Evolutionary conservation across 2,888 invertebrate species (phyloP).

Genomic region (Amphipoea oculea): DNA sequence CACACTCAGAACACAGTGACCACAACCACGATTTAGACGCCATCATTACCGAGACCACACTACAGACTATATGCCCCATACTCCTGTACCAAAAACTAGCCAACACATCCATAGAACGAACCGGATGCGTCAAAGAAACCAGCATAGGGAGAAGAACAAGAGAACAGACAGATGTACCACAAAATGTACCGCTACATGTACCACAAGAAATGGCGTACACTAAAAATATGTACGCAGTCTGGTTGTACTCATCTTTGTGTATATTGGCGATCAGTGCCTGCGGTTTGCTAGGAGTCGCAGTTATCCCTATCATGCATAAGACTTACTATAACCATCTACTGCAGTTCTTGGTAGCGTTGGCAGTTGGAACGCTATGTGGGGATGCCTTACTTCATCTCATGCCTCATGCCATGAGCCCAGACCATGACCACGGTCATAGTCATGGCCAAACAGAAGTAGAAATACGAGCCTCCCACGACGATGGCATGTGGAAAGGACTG

Average conservation of each 20-base stretch:
- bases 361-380: slow-evolving; percentile 97
- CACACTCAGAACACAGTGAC: slow-evolving; percentile 70
- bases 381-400: slow-evolving; percentile 97
- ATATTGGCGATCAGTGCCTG: slow-evolving; percentile 96
- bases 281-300: slow-evolving; percentile 96
- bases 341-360: slow-evolving; percentile 97
- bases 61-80: slow-evolving; percentile 92
- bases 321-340: slow-evolving; percentile 96
- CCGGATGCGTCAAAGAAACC: slow-evolving; percentile 89
- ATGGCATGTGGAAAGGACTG: slow-evolving; percentile 96
- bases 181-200: slow-evolving; percentile 16
- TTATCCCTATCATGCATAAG: slow-evolving; percentile 97
- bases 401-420: slow-evolving; percentile 94
- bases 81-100: slow-evolving; percentile 92
- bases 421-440: slow-evolving; percentile 73
- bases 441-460: slow-evolving; percentile 70
- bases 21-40: slow-evolving; percentile 67
- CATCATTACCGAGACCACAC: slow-evolving; percentile 77
- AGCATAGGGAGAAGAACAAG: slow-evolving; percentile 64
- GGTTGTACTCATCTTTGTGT: slow-evolving; percentile 95
- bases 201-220: slow-evolving; percentile 74
- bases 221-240: slow-evolving; percentile 91
- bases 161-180: slow-evolving; percentile 34
- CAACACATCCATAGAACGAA: slow-evolving; percentile 87
- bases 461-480: slow-evolving; percentile 87